A percentile compares a stretch with the other conserved stretches of the same genome.
Conservation (phyloP, 2,888 invertebrate species). For the Creontiades dilutus region DNA sequence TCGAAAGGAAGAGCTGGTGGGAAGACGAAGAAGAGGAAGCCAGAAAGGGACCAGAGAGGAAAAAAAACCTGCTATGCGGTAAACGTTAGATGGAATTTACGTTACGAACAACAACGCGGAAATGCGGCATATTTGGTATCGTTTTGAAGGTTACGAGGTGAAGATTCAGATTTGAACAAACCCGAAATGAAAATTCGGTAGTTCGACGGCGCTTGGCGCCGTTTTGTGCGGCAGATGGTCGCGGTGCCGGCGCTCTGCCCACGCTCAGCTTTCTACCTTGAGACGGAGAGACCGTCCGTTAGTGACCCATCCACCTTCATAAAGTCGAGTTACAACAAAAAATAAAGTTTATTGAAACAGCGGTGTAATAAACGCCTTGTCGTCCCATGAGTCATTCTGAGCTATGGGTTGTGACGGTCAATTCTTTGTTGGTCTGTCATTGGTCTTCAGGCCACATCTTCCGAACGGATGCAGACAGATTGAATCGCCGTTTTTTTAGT, state of each 20-base stretch:
- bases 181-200: neutral
- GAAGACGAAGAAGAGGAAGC: neutral
- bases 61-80: neutral
- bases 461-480: no score
- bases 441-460: no score
- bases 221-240: constrained; percentile 17
- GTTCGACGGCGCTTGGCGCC: neutral
- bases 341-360: neutral
- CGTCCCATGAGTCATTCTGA: neutral
- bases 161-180: neutral
- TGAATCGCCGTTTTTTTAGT: no score
- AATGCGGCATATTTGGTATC: neutral
- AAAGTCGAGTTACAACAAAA: neutral
- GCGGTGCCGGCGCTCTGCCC: neutral
- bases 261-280: neutral
- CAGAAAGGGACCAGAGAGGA: neutral
- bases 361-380: neutral
- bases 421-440: no score
- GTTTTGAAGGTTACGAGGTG: neutral
- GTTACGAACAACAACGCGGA: neutral
- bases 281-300: neutral
- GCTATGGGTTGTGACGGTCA: no score
- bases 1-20: no score
- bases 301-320: constrained; percentile 3
- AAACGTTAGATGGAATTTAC: neutral